phyloP scores from a whole-genome alignment of 23 tunicate species.

The Oikopleura dioica region DNA sequence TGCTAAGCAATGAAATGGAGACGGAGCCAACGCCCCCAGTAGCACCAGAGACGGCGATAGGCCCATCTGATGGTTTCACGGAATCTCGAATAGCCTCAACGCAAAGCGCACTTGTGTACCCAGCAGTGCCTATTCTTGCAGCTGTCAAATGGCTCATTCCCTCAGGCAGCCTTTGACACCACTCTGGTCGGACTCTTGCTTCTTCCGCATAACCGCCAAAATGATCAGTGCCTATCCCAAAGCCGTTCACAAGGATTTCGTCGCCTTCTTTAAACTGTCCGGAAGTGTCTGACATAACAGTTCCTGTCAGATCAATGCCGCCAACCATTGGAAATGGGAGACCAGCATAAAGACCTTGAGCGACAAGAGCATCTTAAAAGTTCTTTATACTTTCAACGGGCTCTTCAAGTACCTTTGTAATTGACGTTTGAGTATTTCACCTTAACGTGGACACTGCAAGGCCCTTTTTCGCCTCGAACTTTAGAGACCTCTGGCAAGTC shows the following conservation, averaged over 20 bases:
- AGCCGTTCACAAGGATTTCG: neutral
- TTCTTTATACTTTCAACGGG: neutral
- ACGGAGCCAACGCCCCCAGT: constrained; percentile 14
- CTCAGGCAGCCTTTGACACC: neutral
- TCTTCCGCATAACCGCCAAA: constrained; percentile 7
- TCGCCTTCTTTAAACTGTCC: neutral
- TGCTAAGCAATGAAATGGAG: neutral
- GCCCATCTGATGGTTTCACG: neutral
- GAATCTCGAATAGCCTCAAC: neutral
- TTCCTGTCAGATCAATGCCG: constrained; percentile 9
- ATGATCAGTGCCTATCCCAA: neutral
- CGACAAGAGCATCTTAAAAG: neutral
- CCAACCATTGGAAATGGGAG: no score
- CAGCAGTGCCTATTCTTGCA: neutral
- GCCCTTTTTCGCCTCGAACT: no score
- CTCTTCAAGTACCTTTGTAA: neutral
- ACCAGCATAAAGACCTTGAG: no score
- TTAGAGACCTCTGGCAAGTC: no score
- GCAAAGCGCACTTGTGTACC: neutral
- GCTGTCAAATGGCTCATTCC: neutral
- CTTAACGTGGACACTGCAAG: neutral
- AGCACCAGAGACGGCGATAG: constrained; percentile 6
- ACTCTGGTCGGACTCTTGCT: neutral
- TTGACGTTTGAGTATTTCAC: constrained; percentile 3
- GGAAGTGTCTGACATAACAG: neutral